A percentile compares a stretch with the other conserved stretches of the same genome.
phyloP scores from a whole-genome alignment of 2,888 invertebrate species.

The Esperia sulphurella region DNA sequence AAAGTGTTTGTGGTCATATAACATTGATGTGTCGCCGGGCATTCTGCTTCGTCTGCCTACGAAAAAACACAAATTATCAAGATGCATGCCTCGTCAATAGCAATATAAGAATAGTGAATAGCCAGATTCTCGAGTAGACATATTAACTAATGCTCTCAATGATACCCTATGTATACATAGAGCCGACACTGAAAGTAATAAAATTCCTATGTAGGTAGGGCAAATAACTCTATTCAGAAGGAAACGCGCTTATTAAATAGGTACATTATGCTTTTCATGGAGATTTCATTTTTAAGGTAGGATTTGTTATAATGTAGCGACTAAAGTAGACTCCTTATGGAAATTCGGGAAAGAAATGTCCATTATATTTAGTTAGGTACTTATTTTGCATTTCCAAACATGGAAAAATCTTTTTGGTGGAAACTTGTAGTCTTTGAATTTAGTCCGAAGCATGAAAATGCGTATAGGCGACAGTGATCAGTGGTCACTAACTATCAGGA shows the following conservation, averaged over 20 bases:
- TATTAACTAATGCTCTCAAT: conserved; percentile 16
- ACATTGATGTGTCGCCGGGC: not conserved
- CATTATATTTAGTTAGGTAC: too few species aligned
- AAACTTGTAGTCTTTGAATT: too few species aligned
- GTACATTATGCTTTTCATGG: not conserved
- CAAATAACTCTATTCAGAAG: not conserved
- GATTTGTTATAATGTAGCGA: too few species aligned
- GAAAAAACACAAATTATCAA: conserved; percentile 42
- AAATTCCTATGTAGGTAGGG: not conserved
- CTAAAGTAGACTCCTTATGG: too few species aligned
- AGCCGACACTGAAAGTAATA: not conserved
- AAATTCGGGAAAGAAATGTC: too few species aligned
- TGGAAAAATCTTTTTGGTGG: too few species aligned
- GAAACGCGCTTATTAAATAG: not conserved
- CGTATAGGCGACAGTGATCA: too few species aligned
- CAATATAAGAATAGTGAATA: conserved; percentile 26
- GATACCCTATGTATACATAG: not conserved
- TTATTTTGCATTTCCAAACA: too few species aligned
- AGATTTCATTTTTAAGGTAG: too few species aligned
- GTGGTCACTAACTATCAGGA: too few species aligned
- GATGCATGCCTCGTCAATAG: conserved; percentile 38
- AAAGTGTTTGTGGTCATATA: not conserved
- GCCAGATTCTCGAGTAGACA: conserved; percentile 29
- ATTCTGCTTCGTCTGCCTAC: conserved; percentile 17
- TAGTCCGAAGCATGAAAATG: too few species aligned